Base-by-base conservation (phyloP, 2,888 invertebrate species). In the Lydus trimaculatus region DNA sequence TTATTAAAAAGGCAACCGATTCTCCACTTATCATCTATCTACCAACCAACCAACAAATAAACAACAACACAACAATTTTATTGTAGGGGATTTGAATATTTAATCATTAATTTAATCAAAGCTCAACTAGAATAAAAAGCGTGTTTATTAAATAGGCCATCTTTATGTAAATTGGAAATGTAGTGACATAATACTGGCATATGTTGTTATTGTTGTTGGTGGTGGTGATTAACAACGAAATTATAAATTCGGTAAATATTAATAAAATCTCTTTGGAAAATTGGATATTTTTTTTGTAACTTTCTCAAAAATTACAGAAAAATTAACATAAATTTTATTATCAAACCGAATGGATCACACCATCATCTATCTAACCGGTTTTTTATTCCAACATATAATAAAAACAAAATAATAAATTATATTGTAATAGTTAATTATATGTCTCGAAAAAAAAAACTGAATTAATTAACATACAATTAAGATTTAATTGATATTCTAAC, bases 91-190 rank as follows among this genome's bases (percentile, higher is more conserved):
- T 33, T 33, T 2, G 33, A 33, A 33, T 33, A 7, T 33, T 33
- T 33, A 1, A 33, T 33, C 4, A 9, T 33, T 33, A 11, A 33
- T 33, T 33, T 33, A 36, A 36, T 36, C 15, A 36, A 36, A 36
- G 15, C 36, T 5, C 1, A 5, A 15, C 36, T 7, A 36, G n/a
- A n/a, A n/a, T 15, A 36, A 36, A 36, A 36, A 36, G 15, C 5
- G 36, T 17, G n/a, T 52, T 63, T 9, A 33, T 33, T 33, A 58
- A 48, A 15, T 31, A 61, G 58, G 58, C 9, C 58, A 58, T 58
- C 58, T 20, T 58, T 23, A 58, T 58, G 58, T 25, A 63, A 64
- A 67, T 67, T 63, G 31, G 63, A 48, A 67, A 67, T 67, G 60
- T 52, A 25, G 60, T 36, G 67, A 60, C 31, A n/a, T 59, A 31